Conservation (phyloP, 2,113 vertebrate genomes). For the Tragelaphus buxtoni region DNA sequence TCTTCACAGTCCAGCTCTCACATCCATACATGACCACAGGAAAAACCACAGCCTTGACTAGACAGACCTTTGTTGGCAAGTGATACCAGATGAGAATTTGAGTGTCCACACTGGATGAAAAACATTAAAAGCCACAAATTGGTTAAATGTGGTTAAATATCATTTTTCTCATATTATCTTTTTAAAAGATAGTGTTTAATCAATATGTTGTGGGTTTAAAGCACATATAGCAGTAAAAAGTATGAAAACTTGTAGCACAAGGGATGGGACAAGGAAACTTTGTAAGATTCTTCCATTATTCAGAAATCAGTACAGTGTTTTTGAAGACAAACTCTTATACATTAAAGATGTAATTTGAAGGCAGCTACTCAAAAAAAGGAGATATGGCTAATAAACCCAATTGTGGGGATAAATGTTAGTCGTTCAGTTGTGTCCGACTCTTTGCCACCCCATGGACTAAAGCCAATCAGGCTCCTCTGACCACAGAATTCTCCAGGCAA, state of each 20-base stretch:
- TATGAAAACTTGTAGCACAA: neutral
- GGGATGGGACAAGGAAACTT: neutral
- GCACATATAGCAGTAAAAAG: neutral
- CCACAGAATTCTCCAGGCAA: neutral
- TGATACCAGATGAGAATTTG: neutral
- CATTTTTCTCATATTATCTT: neutral
- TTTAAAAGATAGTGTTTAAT: neutral
- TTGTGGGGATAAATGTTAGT: neutral
- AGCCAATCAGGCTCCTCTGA: neutral
- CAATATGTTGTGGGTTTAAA: neutral
- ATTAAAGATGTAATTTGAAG: neutral
- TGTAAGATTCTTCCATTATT: neutral
- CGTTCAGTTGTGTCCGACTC: neutral
- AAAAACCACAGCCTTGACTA: too few species aligned
- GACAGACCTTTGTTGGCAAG: neutral
- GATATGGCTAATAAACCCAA: neutral
- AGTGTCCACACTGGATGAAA: neutral
- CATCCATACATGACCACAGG: too few species aligned
- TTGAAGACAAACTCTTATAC: neutral
- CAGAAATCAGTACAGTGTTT: neutral
- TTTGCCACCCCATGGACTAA: neutral
- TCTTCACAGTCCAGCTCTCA: too few species aligned
- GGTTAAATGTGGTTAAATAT: neutral
- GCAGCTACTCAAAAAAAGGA: neutral
- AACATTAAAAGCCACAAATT: neutral